Base-by-base conservation (phyloP, 2,797 vertebrate species). In the Columba guinea region DNA sequence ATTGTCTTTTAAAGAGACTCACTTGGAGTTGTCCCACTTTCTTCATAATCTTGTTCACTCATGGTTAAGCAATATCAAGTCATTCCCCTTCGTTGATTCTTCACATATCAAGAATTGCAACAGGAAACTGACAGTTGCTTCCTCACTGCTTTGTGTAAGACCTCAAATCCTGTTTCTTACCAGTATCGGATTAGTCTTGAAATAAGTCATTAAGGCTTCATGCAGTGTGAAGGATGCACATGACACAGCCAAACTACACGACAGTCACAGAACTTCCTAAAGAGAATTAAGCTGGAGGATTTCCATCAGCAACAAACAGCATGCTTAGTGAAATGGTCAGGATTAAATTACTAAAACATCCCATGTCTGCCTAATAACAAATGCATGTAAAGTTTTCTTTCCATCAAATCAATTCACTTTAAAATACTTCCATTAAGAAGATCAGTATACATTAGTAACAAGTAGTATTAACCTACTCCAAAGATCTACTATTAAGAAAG, bases 161-260 rank as follows among this genome's bases (percentile, higher is more conserved):
- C 93, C 83, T 93, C 91, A 97, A 94, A 97, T 97, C 95, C 94
- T 92, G 65, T 93, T 92, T 96, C 96, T 95, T 84, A 86, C 81
- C 93, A 87, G 91, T 89, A 95, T 4, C 85, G 84, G 96, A 96
- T 97, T 97, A 97, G 95, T 96, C 94, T 94, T 74, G 84, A 95
- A 94, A 95, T 80, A 95, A 97, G 90, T 93, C 91, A 92, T 97
- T 96, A 97, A 94, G 90, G 82, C 90, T 81, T 80, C 63, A 84
- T 41, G 87, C 68, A 87, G 87, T 63, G 93, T 68, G 95, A 95
- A 94, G 91, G 83, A 58, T n/a, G 90, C 95, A 92, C 87, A 84
- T 76, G 90, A 93, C 87, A 91, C 71, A 93, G 93, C 60, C 91
- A 77, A 94, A 90, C 91, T 90, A 89, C 94, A 89, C 4, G 53